phyloP scores from a whole-genome alignment of 2,888 invertebrate genomes.

The Scaptomyza reducta region DNA sequence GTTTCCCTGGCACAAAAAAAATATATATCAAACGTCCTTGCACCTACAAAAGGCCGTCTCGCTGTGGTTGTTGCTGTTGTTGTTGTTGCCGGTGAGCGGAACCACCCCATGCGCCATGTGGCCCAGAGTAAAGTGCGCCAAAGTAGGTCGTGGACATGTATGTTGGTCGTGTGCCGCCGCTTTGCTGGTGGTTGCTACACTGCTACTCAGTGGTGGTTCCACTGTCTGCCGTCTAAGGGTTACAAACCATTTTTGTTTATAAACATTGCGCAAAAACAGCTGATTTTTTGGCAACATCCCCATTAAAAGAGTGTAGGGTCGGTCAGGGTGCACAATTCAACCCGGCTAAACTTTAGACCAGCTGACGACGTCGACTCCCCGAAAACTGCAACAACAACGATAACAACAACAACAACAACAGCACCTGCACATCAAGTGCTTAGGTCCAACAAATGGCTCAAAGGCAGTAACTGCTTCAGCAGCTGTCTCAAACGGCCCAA shows the following conservation, averaged over 20 bases:
- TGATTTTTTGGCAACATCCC: constrained; percentile 76
- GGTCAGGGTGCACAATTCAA: constrained; percentile 40
- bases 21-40: constrained; percentile 68
- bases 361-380: constrained; percentile 29
- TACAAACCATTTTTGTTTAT: constrained; percentile 70
- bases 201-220: constrained; percentile 73
- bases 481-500: constrained; percentile 9
- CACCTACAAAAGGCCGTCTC: constrained; percentile 70
- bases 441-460: constrained; percentile 26
- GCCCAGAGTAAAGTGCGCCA: constrained; percentile 75
- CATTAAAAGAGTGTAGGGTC: constrained; percentile 48
- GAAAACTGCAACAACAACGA: constrained; percentile 6
- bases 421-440: constrained; percentile 65
- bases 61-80: constrained; percentile 8
- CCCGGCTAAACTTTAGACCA: constrained; percentile 24
- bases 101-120: constrained; percentile 78
- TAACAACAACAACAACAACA: constrained; percentile 32
- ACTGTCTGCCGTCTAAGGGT: constrained; percentile 61
- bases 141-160: constrained; percentile 68
- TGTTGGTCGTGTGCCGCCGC: constrained; percentile 56
- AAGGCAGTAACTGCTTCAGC: constrained; percentile 26
- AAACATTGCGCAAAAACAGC: constrained; percentile 77
- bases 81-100: constrained; percentile 68
- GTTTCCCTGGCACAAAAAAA: constrained; percentile 50
- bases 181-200: constrained; percentile 42